phyloP scores from a whole-genome alignment of 2,888 invertebrate genomes.

The Caenorhabditis imperialis region DNA sequence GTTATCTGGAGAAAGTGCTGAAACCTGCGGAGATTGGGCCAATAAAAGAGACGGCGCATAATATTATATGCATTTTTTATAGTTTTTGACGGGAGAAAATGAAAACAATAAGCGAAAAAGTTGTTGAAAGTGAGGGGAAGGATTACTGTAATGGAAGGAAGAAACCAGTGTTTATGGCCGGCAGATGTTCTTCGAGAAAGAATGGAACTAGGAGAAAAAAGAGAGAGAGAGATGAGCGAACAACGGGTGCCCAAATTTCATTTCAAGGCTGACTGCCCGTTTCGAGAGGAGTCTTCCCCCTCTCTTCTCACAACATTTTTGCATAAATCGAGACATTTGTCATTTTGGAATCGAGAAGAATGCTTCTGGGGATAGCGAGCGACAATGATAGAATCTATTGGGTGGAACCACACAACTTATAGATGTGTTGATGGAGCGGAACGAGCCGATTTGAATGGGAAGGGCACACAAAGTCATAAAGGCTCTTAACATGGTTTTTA shows the following conservation, averaged over 20 bases:
- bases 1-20: conserved; percentile 35
- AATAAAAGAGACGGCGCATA: conserved; percentile 17
- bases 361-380: neutral
- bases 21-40: conserved; percentile 31
- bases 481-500: conserved; percentile 43
- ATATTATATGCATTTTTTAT: neutral
- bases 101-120: no score
- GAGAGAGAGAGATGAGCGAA: neutral
- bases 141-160: no score
- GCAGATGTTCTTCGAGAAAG: no score
- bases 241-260: conserved; percentile 29
- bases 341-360: conserved; percentile 2
- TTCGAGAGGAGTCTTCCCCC: conserved; percentile 6
- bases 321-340: conserved; percentile 45
- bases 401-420: conserved; percentile 3
- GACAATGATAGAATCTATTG: conserved; percentile 14
- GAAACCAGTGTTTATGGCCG: no score
- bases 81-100: no score
- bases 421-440: neutral
- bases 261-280: conserved; percentile 25
- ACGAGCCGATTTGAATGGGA: neutral
- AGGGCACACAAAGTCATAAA: conserved; percentile 35
- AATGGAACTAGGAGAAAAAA: no score
- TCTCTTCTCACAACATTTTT: conserved; percentile 14
- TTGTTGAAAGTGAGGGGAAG: no score